Conservation (phyloP, 1,140 invertebrate genomes). For the Nymphalis io region DNA sequence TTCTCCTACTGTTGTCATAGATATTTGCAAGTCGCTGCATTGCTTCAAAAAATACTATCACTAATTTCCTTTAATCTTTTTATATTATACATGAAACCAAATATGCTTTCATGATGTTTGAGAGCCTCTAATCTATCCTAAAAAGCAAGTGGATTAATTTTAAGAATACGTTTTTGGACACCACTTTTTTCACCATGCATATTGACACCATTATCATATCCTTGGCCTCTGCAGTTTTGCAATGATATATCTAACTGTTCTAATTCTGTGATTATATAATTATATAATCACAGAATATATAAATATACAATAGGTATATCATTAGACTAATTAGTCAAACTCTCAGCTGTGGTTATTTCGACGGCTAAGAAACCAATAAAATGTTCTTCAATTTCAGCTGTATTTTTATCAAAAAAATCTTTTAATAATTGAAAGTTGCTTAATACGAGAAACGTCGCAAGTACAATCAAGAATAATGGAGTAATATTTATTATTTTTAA, state of each 20-base stretch:
- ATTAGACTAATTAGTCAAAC: slow-evolving; percentile 9
- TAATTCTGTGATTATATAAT: slow-evolving; percentile 9
- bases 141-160: slow-evolving; percentile 3
- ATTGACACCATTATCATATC: background rate
- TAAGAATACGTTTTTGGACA: too few species aligned
- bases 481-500: slow-evolving; percentile 11
- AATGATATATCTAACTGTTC: background rate
- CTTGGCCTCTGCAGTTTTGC: background rate
- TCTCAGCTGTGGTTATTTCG: background rate
- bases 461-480: slow-evolving; percentile 12
- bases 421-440: slow-evolving; percentile 11
- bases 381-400: slow-evolving; percentile 9
- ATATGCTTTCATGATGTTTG: slow-evolving; percentile 27
- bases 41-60: too few species aligned
- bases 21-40: too few species aligned
- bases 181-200: too few species aligned
- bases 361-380: background rate
- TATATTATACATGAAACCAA: background rate
- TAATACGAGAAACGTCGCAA: too few species aligned
- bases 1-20: too few species aligned
- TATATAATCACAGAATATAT: too few species aligned
- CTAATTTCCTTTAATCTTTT: too few species aligned
- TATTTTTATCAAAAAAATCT: slow-evolving; percentile 10
- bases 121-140: slow-evolving; percentile 9
- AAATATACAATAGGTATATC: too few species aligned